Evolutionary conservation across 2,797 vertebrate genomes (phyloP).

Genomic region (Anguilla marmorata): DNA sequence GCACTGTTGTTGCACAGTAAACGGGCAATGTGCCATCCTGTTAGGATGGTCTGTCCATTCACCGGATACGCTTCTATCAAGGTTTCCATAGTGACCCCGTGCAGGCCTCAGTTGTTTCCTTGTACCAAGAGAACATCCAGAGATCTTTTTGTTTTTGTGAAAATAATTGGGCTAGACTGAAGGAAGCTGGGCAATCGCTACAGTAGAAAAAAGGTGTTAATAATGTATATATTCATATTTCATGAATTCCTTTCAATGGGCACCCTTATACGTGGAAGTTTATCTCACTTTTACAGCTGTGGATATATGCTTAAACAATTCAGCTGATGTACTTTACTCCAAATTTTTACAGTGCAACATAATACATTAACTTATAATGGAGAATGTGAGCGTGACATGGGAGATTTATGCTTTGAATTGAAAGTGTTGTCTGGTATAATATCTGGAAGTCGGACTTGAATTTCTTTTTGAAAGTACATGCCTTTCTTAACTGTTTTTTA

Average conservation of each 20-base stretch:
- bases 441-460: background rate
- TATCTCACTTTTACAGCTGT: background rate
- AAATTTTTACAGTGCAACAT: background rate
- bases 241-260: background rate
- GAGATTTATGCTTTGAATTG: background rate
- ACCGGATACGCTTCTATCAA: constrained; percentile 3
- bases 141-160: constrained; percentile 7
- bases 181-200: background rate
- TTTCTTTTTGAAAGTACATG: background rate
- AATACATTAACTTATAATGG: background rate
- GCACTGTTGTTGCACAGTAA: constrained; percentile 12
- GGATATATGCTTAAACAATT: background rate
- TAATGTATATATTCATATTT: background rate
- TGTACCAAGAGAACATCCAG: background rate
- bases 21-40: constrained; percentile 13
- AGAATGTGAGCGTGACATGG: background rate
- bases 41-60: constrained; percentile 18
- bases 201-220: background rate
- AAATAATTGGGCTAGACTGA: background rate
- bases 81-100: constrained; percentile 17
- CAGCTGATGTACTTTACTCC: background rate
- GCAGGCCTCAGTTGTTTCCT: constrained; percentile 16
- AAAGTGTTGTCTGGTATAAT: background rate
- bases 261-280: background rate
- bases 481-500: background rate